These are phyloP conservation scores for Acropora yongei DNA, from an alignment of 64 coral and sea anemone species.

Conservation along the genomic window DNA sequence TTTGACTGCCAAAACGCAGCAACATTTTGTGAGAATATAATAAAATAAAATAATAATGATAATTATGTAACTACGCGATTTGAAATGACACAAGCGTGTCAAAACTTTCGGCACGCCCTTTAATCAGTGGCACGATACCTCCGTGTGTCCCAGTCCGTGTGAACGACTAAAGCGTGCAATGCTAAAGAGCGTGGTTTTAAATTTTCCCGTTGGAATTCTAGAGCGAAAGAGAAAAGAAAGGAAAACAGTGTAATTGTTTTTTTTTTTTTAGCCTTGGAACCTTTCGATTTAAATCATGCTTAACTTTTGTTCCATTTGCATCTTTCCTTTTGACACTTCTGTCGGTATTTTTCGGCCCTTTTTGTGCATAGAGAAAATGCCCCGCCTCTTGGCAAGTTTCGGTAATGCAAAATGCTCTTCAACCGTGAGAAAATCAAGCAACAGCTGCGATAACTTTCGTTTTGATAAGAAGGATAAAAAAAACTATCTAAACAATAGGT, in stretches of 20 bases:
- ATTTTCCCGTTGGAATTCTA: not conserved
- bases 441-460: not conserved
- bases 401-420: not conserved
- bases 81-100: not conserved
- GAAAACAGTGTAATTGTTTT: too few relatives aligned
- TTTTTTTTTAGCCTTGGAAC: not conserved
- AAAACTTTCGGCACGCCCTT: not conserved
- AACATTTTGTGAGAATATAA: not conserved
- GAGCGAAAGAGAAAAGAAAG: not conserved
- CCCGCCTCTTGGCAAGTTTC: not conserved
- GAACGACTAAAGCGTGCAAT: not conserved
- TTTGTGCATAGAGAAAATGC: not conserved
- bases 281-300: not conserved
- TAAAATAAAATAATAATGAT: not conserved
- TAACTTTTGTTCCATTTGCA: too few relatives aligned
- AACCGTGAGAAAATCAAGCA: constrained; percentile 27
- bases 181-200: not conserved
- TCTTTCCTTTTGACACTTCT: too few relatives aligned
- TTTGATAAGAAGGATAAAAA: constrained; percentile 32
- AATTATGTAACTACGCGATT: not conserved
- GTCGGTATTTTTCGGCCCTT: not conserved
- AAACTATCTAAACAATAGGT: not conserved
- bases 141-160: not conserved
- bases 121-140: too few relatives aligned
- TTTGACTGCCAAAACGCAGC: too few relatives aligned